These are phyloP conservation scores for Drosophila repleta DNA, from an alignment of 1,140 invertebrate genomes.

Conservation along the genomic window DNA sequence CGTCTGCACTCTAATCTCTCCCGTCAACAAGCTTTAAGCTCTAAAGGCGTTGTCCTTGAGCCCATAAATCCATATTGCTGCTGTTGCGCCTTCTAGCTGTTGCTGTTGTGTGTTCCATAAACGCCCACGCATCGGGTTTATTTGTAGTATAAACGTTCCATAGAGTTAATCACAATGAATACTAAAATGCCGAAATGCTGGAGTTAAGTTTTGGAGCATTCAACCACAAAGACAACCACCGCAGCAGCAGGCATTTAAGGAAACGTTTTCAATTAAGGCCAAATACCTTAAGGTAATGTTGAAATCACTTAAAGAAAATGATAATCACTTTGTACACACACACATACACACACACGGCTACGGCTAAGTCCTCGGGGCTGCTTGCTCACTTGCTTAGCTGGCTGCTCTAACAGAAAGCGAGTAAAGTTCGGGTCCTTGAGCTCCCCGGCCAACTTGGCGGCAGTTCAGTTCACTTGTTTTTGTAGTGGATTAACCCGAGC, in stretches of 20 bases:
- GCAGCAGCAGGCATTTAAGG: conserved; percentile 66
- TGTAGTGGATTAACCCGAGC: conserved; percentile 76
- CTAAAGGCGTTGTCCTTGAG: conserved; percentile 31
- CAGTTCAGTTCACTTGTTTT: conserved; percentile 62
- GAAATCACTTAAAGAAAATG: conserved; percentile 80
- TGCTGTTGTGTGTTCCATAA: neutral
- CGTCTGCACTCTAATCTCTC: too few species aligned
- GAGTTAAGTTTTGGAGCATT: conserved; percentile 57
- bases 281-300: conserved; percentile 77
- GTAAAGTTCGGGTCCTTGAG: conserved; percentile 3
- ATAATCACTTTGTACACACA: conserved; percentile 79
- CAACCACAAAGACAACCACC: conserved; percentile 56
- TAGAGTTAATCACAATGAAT: conserved; percentile 63
- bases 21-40: neutral
- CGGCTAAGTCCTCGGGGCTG: conserved; percentile 62
- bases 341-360: too few species aligned
- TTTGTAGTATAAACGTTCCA: conserved; percentile 44
- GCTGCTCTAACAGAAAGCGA: conserved; percentile 11
- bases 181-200: conserved; percentile 11
- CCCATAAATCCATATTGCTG: conserved; percentile 12
- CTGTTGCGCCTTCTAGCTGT: neutral
- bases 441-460: neutral
- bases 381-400: conserved; percentile 49
- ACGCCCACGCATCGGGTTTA: conserved; percentile 17
- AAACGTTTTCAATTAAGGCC: conserved; percentile 74